Base-by-base conservation (phyloP, 2,113 vertebrate species). In the Triplophysa rosa region DNA sequence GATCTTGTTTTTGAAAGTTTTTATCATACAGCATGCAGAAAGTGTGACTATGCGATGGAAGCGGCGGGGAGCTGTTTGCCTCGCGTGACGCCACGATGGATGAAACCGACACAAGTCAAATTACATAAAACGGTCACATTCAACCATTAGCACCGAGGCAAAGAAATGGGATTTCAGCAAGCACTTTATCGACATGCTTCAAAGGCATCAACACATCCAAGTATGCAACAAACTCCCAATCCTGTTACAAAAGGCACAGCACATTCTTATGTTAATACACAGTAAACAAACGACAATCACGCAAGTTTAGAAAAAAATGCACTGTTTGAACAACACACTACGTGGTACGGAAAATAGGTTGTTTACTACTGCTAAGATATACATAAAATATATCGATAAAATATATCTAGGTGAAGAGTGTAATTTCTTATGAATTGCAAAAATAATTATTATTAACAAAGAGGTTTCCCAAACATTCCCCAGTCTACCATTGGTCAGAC, bases 21-120 rank as follows among this genome's bases (percentile, higher is more conserved):
- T 59, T 40, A 14, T 64, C 81, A 83, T 83, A 83, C 81, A 83
- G 82, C 84, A 83, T 85, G 84, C 84, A 83, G 49, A 73, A 76
- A 62, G 13, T 12, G 24, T 69, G 58, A 24, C 17, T 63, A 10
- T 75, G 71, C 71, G 17, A 81, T 81, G 79, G 23, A 45, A 54
- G 75, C 12, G 13, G 58, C 61, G 71, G n/a, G 49, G 65, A 81
- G 49, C 4, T 2, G 23, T 33, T 9, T 16, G 19, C 63, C 23
- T 75, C 21, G 19, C 4, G 1, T 16, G 67, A 47, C 12, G 12
- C n/a, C 42, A 29, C 13, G 10, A 76, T 45, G 71, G 21, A 10
- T 69, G 62, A 78, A 37, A 42, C 68, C 37, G 24, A 74, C n/a
- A 19, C 49, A 63, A 29, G 33, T 19, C 77, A 65, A 40, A 45